Evolutionary conservation across 92 coral and sea anemone genomes (phyloP).

Genomic region (Parazoanthus darwini): DNA sequence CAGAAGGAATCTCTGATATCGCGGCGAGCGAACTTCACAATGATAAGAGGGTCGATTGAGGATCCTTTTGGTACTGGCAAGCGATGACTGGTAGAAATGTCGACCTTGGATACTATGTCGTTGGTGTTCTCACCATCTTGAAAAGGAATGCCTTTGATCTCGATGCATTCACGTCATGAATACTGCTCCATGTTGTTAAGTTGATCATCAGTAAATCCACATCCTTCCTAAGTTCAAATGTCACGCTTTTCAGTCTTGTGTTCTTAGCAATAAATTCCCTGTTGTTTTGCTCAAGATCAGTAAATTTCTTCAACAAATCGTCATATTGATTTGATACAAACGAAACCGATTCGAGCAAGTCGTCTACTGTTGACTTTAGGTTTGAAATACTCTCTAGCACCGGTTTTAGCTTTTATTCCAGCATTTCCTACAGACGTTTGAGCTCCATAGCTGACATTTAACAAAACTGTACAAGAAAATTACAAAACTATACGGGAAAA

Average conservation of each 20-base stretch:
- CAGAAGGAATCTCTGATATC: neutral
- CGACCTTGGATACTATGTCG: neutral
- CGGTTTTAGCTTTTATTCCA: slow-evolving; percentile 1
- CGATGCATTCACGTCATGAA: slow-evolving; percentile 1
- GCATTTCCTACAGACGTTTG: neutral
- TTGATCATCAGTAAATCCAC: neutral
- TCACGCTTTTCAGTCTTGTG: neutral
- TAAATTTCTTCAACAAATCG: neutral
- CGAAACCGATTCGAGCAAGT: neutral
- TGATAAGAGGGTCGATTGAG: too few relatives aligned
- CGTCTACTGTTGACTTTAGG: neutral
- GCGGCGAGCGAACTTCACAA: too few relatives aligned
- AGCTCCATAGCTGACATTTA: too few relatives aligned
- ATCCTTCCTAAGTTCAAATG: slow-evolving; percentile 3
- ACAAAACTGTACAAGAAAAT: too few relatives aligned
- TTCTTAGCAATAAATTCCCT: neutral
- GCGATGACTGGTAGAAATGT: too few relatives aligned
- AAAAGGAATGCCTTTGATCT: neutral
- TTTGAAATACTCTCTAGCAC: neutral
- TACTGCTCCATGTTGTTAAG: neutral
- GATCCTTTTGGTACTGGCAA: too few relatives aligned
- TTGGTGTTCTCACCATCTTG: slow-evolving; percentile 1
- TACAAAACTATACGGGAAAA: too few relatives aligned
- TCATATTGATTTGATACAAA: neutral
- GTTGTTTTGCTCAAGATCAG: neutral